Conservation (phyloP, 1,140 invertebrate species). For the Episyrphus balteatus region DNA sequence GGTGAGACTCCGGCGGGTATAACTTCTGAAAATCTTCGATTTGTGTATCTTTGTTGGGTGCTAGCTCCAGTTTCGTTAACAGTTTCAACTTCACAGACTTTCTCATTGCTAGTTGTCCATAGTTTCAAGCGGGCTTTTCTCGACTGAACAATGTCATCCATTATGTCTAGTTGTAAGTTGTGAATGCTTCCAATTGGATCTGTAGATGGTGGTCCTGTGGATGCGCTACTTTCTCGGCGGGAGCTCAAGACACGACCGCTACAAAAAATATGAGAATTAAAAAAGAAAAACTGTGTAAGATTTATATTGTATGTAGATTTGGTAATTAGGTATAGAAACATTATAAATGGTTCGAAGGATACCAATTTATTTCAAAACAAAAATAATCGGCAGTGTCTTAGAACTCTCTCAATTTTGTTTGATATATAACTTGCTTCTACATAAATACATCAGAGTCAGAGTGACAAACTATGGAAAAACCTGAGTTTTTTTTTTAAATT, state of each 20-base stretch:
- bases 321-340: background rate
- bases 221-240: conserved; percentile 27
- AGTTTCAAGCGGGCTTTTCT: conserved; percentile 65
- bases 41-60: conserved; percentile 45
- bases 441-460: too few relatives aligned
- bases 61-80: conserved; percentile 51
- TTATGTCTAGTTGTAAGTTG: conserved; percentile 72
- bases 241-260: conserved; percentile 21
- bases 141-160: conserved; percentile 75
- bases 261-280: background rate
- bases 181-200: conserved; percentile 62
- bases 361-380: background rate
- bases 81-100: conserved; percentile 67
- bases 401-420: too few relatives aligned
- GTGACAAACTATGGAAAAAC: too few relatives aligned
- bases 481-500: too few relatives aligned
- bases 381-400: background rate
- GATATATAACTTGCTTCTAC: too few relatives aligned
- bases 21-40: conserved; percentile 62
- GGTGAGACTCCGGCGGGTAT: conserved; percentile 42
- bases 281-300: background rate
- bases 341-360: too few relatives aligned
- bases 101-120: conserved; percentile 68
- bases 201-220: conserved; percentile 51
- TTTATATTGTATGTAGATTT: background rate